Conservation (phyloP, 2,888 invertebrate genomes). For the Dolomedes plantarius region DNA sequence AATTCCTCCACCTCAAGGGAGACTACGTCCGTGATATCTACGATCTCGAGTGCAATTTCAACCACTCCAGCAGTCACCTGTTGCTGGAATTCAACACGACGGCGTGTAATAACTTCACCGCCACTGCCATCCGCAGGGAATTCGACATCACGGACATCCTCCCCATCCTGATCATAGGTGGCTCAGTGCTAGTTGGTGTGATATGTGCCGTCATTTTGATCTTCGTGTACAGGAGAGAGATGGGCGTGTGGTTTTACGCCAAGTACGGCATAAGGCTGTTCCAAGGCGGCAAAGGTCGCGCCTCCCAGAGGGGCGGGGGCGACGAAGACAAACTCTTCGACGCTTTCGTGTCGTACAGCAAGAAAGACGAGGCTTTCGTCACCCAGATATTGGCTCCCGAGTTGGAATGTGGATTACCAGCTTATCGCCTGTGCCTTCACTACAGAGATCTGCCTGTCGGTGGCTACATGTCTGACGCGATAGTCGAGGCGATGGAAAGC, state of each 20-base stretch:
- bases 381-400: constrained; percentile 80
- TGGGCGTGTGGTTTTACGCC: constrained; percentile 88
- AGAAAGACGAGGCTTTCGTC: constrained; percentile 80
- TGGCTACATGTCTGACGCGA: constrained; percentile 82
- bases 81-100: constrained; percentile 72
- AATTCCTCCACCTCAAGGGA: constrained; percentile 83
- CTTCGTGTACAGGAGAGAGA: constrained; percentile 80
- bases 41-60: constrained; percentile 73
- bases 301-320: constrained; percentile 46
- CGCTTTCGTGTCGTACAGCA: constrained; percentile 78
- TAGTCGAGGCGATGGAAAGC: constrained; percentile 82
- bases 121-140: constrained; percentile 27
- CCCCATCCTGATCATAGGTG: constrained; percentile 46
- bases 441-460: constrained; percentile 83
- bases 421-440: constrained; percentile 82
- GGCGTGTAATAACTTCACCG: constrained; percentile 69
- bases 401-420: constrained; percentile 81
- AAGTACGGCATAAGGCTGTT: constrained; percentile 89
- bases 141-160: constrained; percentile 46
- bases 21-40: constrained; percentile 77
- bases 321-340: constrained; percentile 76
- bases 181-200: constrained; percentile 43
- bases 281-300: constrained; percentile 79
- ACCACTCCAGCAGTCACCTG: constrained; percentile 71
- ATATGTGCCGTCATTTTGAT: constrained; percentile 32